A percentile compares a stretch with the other conserved stretches of the same genome.
phyloP scores from a whole-genome alignment of 2,113 vertebrate genomes.

The Neogobius melanostomus region DNA sequence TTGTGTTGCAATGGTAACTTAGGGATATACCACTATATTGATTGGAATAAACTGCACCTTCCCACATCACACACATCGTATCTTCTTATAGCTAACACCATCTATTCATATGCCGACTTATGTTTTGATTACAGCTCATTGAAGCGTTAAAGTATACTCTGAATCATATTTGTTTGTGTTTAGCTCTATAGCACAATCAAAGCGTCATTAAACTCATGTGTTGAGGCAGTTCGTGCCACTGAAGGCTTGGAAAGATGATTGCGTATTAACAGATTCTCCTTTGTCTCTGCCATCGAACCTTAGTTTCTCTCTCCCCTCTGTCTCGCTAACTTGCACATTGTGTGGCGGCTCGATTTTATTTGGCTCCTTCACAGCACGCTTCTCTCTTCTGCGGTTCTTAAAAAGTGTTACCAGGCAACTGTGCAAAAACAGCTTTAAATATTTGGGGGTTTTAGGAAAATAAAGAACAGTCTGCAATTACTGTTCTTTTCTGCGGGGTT shows the following conservation, averaged over 20 bases:
- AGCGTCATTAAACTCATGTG: slow-evolving; percentile 52
- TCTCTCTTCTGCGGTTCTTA: slow-evolving; percentile 66
- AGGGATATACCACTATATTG: background rate
- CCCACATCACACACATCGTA: slow-evolving; percentile 30
- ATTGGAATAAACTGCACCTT: background rate
- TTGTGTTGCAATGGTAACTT: too few relatives aligned
- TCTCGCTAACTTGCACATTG: slow-evolving; percentile 50
- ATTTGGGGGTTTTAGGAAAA: slow-evolving; percentile 77
- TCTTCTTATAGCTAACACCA: slow-evolving; percentile 10
- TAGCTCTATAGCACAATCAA: slow-evolving; percentile 36
- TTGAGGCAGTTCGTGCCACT: slow-evolving; percentile 51
- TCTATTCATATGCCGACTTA: too few relatives aligned
- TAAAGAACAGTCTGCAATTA: slow-evolving; percentile 76
- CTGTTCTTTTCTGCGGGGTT: slow-evolving; percentile 73
- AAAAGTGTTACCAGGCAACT: slow-evolving; percentile 79
- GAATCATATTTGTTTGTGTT: slow-evolving; percentile 4
- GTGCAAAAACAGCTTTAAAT: slow-evolving; percentile 78
- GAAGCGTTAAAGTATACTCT: background rate
- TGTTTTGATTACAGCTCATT: background rate
- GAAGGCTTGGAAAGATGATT: slow-evolving; percentile 60
- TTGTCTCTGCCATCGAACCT: slow-evolving; percentile 51
- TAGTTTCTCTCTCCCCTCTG: slow-evolving; percentile 53
- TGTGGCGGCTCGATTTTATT: slow-evolving; percentile 68
- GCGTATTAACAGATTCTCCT: slow-evolving; percentile 52
- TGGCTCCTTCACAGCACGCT: slow-evolving; percentile 73